phyloP scores from a whole-genome alignment of 1,140 invertebrate species.

The Atta texana region DNA sequence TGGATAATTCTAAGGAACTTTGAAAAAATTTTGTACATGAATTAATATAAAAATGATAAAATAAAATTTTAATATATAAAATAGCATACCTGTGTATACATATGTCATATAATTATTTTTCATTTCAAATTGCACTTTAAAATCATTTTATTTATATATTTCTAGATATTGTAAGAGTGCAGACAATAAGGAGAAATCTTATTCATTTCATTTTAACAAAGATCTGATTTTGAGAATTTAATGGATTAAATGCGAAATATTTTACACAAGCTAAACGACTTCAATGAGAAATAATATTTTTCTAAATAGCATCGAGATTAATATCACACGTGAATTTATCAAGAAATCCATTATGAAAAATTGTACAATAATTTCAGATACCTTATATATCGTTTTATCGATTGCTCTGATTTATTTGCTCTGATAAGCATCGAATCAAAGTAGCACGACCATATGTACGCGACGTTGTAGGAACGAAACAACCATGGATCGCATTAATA shows the following conservation, averaged over 20 bases:
- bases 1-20: not conserved
- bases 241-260: not conserved
- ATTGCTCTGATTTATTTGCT: not conserved
- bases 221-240: not conserved
- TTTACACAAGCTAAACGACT: not conserved
- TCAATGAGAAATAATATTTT: not conserved
- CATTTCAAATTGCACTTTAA: not conserved
- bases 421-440: conserved; percentile 20
- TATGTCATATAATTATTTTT: not conserved
- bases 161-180: not conserved
- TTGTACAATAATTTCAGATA: conserved; percentile 11
- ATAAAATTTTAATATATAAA: not conserved
- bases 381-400: not conserved
- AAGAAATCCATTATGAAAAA: not conserved
- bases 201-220: not conserved
- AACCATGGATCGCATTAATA: conserved; percentile 44
- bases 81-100: not conserved
- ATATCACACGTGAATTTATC: not conserved
- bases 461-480: conserved; percentile 45
- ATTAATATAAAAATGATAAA: conserved; percentile 25
- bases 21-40: not conserved
- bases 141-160: conserved; percentile 18
- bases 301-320: not conserved
- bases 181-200: not conserved
- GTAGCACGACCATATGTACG: conserved; percentile 1